Conservation (phyloP, 2,797 vertebrate genomes). For the Gymnocypris eckloni region DNA sequence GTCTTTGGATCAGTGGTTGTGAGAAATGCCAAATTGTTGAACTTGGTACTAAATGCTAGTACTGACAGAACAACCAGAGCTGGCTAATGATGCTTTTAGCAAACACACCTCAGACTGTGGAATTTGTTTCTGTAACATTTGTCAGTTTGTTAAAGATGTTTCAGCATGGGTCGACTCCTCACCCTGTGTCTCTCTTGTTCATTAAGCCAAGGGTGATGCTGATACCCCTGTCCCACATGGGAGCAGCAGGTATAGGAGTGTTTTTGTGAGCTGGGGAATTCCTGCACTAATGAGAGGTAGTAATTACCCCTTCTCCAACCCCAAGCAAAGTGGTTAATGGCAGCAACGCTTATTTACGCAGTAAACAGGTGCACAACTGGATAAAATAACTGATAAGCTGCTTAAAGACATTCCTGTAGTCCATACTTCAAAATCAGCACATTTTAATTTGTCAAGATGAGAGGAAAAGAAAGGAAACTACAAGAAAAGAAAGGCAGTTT, state of each 20-base stretch:
- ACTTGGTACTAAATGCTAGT: background rate
- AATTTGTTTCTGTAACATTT: background rate
- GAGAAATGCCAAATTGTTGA: background rate
- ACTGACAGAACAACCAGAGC: no score
- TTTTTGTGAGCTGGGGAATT: conserved; percentile 54
- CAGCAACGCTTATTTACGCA: conserved; percentile 56
- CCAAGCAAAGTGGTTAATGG: conserved; percentile 43
- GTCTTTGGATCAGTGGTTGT: background rate
- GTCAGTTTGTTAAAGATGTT: conserved; percentile 5
- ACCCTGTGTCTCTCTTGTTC: conserved; percentile 25
- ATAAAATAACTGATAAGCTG: conserved; percentile 66
- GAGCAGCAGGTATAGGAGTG: conserved; percentile 37
- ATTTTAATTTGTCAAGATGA: conserved; percentile 58
- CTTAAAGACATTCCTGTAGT: conserved; percentile 62
- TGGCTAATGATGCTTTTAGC: background rate
- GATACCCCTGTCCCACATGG: conserved; percentile 19
- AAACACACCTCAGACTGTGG: background rate
- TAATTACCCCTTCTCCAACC: conserved; percentile 43
- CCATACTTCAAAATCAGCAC: conserved; percentile 55
- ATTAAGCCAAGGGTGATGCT: conserved; percentile 29
- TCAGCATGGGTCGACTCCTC: background rate
- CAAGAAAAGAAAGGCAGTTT: conserved; percentile 36
- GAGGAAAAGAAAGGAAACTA: conserved; percentile 4
- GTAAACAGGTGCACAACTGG: conserved; percentile 56
- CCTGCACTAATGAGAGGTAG: conserved; percentile 56